phyloP scores from a whole-genome alignment of 2,888 invertebrate species.

The Dione juno region DNA sequence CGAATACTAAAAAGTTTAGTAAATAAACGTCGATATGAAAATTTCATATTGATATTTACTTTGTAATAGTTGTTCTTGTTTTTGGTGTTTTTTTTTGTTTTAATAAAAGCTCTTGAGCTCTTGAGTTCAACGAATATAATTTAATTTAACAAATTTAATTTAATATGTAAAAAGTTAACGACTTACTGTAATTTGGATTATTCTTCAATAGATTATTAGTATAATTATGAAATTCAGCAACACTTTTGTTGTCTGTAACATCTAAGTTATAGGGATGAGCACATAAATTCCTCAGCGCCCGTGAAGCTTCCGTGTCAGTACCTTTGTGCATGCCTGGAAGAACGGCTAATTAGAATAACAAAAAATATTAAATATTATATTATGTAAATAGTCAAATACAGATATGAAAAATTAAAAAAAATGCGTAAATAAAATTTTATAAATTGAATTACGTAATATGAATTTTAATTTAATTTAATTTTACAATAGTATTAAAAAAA shows the following conservation, averaged over 20 bases:
- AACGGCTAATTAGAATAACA: not conserved
- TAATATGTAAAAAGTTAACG: not conserved
- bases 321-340: slow-evolving; percentile 80
- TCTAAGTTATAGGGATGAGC: slow-evolving; percentile 85
- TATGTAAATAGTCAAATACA: not conserved
- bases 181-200: slow-evolving; percentile 81
- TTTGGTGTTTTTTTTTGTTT: slow-evolving; percentile 8
- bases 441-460: no score
- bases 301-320: slow-evolving; percentile 75
- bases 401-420: no score
- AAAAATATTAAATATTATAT: not conserved
- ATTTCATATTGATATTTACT: slow-evolving; percentile 31
- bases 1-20: slow-evolving; percentile 26
- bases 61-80: slow-evolving; percentile 21
- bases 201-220: slow-evolving; percentile 74
- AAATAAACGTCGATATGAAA: slow-evolving; percentile 28
- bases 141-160: not conserved
- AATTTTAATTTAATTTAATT: no score
- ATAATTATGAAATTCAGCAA: slow-evolving; percentile 76
- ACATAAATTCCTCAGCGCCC: slow-evolving; percentile 67
- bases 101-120: slow-evolving; percentile 1
- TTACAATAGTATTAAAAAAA: no score
- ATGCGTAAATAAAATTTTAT: no score
- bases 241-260: slow-evolving; percentile 85
- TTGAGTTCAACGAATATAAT: no score